A percentile compares a stretch with the other conserved stretches of the same genome.
Conservation (phyloP, 1,140 invertebrate genomes). For the Bactericera cockerelli region DNA sequence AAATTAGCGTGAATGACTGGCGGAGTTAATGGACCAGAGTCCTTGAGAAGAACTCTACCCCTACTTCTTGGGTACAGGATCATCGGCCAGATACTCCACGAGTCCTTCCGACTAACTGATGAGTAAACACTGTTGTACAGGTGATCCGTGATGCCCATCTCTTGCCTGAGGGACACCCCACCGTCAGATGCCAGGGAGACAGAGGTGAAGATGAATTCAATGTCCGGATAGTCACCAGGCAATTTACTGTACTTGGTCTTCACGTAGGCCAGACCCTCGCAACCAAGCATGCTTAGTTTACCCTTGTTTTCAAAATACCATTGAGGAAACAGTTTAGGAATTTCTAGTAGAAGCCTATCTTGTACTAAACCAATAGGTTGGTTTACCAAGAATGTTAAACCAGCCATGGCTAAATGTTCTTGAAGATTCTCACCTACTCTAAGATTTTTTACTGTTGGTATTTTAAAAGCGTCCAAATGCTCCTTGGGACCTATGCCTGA, state of each 20-base stretch:
- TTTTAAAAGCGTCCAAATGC: conserved; percentile 27
- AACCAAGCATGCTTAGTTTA: conserved; percentile 27
- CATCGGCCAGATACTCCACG: conserved; percentile 42
- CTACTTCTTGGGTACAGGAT: conserved; percentile 38
- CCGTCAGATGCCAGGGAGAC: conserved; percentile 53
- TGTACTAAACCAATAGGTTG: conserved; percentile 36
- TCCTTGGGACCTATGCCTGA: conserved; percentile 31
- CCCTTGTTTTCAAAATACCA: conserved; percentile 26
- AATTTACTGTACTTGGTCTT: conserved; percentile 33
- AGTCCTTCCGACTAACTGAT: conserved; percentile 41
- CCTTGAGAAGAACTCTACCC: conserved; percentile 39
- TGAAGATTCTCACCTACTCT: conserved; percentile 62
- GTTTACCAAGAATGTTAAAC: conserved; percentile 33
- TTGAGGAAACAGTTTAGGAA: conserved; percentile 38
- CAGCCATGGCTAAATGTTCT: conserved; percentile 49
- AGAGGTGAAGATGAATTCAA: conserved; percentile 59
- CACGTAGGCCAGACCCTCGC: conserved; percentile 30
- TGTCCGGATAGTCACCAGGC: conserved; percentile 39
- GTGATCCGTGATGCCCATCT: conserved; percentile 25
- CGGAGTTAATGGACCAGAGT: conserved; percentile 40
- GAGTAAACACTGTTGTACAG: conserved; percentile 20
- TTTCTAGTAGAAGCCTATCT: conserved; percentile 42
- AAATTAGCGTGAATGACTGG: conserved; percentile 49
- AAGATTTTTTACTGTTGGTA: conserved; percentile 46
- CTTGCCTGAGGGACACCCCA: conserved; percentile 41